Percentiles rank a stretch among this genome's conserved stretches.
Conservation (phyloP, 2,113 vertebrate genomes). For the Elgaria multicarinata region DNA sequence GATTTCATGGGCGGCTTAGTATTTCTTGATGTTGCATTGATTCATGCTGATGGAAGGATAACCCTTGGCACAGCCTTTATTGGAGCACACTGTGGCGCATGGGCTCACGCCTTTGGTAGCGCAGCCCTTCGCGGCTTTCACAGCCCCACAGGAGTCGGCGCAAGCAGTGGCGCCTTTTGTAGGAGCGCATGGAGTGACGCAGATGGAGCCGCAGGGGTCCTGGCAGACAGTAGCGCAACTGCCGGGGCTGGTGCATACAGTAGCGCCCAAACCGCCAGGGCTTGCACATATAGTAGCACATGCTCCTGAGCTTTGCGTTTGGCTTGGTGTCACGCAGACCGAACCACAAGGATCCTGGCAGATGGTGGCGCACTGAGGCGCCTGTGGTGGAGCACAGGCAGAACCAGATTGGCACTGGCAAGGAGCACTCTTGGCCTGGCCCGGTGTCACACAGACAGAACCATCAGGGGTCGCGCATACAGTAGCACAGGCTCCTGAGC, state of each 20-base stretch:
- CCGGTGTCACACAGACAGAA: not conserved
- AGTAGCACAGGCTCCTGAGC: not conserved
- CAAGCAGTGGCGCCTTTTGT: not conserved
- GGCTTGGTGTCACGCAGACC: not conserved
- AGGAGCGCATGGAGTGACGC: not conserved
- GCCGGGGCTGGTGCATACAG: not conserved
- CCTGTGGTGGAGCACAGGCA: not conserved
- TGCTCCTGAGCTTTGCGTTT: rapidly evolving
- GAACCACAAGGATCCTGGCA: not conserved
- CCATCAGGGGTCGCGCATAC: not conserved
- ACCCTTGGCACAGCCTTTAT: not conserved
- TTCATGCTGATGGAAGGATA: not conserved
- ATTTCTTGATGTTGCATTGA: not conserved
- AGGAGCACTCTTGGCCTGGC: no score
- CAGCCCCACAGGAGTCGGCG: not conserved
- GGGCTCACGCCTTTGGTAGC: not conserved
- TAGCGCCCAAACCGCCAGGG: no score
- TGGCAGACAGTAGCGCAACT: not conserved
- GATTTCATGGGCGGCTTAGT: not conserved
- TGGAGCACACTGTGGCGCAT: not conserved
- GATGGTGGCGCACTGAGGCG: not conserved
- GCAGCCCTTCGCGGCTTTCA: not conserved
- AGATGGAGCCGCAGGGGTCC: not conserved
- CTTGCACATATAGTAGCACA: not conserved
- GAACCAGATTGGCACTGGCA: not conserved